phyloP scores from a whole-genome alignment of 2,797 vertebrate species.

The Neostethus bicornis region DNA sequence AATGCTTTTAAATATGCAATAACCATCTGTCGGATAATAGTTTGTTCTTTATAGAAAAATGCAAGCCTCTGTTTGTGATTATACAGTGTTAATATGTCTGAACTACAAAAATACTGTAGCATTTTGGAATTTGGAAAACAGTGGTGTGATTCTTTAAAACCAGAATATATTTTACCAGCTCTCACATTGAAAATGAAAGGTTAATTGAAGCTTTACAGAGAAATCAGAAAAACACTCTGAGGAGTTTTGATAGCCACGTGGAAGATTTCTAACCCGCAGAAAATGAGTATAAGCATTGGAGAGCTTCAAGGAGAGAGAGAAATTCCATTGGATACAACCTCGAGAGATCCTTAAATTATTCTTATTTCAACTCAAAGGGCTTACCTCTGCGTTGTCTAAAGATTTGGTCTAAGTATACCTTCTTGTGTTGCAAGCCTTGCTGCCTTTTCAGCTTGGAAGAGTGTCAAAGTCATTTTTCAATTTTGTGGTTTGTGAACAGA shows the following conservation, averaged over 20 bases:
- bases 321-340: conserved; percentile 24
- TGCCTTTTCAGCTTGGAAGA: conserved; percentile 63
- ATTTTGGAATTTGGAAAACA: no score
- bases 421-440: conserved; percentile 57
- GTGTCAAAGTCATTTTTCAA: conserved; percentile 70
- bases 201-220: neutral
- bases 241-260: neutral
- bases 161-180: neutral
- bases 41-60: neutral
- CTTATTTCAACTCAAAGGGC: conserved; percentile 46
- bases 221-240: neutral
- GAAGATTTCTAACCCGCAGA: conserved; percentile 1
- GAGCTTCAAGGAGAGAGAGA: neutral
- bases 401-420: conserved; percentile 42
- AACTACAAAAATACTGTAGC: neutral
- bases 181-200: neutral
- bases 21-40: neutral
- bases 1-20: neutral
- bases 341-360: conserved; percentile 46
- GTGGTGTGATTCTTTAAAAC: no score
- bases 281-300: conserved; percentile 11
- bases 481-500: conserved; percentile 75
- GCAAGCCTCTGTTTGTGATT: neutral
- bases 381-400: conserved; percentile 42
- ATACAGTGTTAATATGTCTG: neutral